Percentiles rank a stretch among this genome's conserved stretches.
These are phyloP conservation scores for Epicampocera succincta DNA, from an alignment of 2,888 invertebrate genomes.

Conservation along the genomic window DNA sequence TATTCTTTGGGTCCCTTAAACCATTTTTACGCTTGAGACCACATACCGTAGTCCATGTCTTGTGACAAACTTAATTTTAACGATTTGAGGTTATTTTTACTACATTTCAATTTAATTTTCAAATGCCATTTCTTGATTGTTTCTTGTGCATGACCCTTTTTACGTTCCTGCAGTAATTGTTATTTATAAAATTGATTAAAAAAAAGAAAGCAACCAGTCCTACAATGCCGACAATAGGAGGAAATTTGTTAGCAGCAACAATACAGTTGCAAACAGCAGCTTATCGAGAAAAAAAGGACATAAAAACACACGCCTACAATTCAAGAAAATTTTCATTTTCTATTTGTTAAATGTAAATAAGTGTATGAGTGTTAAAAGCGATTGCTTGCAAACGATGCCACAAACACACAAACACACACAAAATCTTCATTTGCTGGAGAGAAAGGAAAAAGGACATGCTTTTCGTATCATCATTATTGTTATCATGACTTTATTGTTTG, in stretches of 20 bases:
- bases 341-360: slow-evolving; percentile 30
- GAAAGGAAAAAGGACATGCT: slow-evolving; percentile 43
- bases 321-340: slow-evolving; percentile 32
- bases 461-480: slow-evolving; percentile 58
- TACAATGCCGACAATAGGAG: slow-evolving; percentile 19
- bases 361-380: slow-evolving; percentile 28
- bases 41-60: neutral
- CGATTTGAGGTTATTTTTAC: neutral
- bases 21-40: too few species aligned
- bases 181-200: slow-evolving; percentile 58
- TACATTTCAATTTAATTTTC: slow-evolving; percentile 5
- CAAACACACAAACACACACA: slow-evolving; percentile 1
- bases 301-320: slow-evolving; percentile 34
- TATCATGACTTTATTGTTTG: slow-evolving; percentile 67
- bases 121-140: slow-evolving; percentile 8
- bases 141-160: neutral
- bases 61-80: neutral
- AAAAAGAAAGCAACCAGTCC: slow-evolving; percentile 20
- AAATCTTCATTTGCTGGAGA: neutral
- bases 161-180: slow-evolving; percentile 13
- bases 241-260: slow-evolving; percentile 36
- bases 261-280: slow-evolving; percentile 31
- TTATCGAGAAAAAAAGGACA: slow-evolving; percentile 17
- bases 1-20: too few species aligned
- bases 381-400: slow-evolving; percentile 29